These are phyloP conservation scores for Bombus fervidus DNA, from an alignment of 1,140 invertebrate genomes.

Conservation along the genomic window DNA sequence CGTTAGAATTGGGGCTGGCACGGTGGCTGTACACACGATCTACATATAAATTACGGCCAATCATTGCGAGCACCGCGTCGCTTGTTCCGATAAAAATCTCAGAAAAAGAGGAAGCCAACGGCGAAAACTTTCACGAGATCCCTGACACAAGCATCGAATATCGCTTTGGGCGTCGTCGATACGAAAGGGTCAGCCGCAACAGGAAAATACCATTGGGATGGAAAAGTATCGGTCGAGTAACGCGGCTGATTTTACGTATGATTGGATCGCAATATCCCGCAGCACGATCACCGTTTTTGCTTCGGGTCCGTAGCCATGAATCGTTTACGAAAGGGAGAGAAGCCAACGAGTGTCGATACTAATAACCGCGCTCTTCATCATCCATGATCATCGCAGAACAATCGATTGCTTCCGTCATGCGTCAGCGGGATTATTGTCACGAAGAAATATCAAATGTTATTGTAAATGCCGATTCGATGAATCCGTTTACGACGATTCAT, in stretches of 20 bases:
- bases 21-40: slow-evolving; percentile 32
- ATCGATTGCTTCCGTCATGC: slow-evolving; percentile 15
- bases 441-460: background rate
- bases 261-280: slow-evolving; percentile 55
- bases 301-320: background rate
- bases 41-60: slow-evolving; percentile 53
- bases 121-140: slow-evolving; percentile 19
- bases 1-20: slow-evolving; percentile 1
- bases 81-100: slow-evolving; percentile 38
- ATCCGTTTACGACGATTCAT: background rate
- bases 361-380: slow-evolving; percentile 6
- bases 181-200: background rate
- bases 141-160: background rate
- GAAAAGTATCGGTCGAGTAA: slow-evolving; percentile 40
- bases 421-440: background rate
- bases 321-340: slow-evolving; percentile 20
- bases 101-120: background rate
- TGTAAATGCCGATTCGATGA: too few species aligned
- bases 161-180: background rate
- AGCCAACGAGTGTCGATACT: slow-evolving; percentile 28
- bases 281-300: slow-evolving; percentile 10
- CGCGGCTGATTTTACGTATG: slow-evolving; percentile 49
- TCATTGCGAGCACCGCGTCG: slow-evolving; percentile 31
- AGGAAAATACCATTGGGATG: slow-evolving; percentile 2
- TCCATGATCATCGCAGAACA: slow-evolving; percentile 3